Base-by-base conservation (phyloP, 2,888 invertebrate species). In the Drosophila planitibia region DNA sequence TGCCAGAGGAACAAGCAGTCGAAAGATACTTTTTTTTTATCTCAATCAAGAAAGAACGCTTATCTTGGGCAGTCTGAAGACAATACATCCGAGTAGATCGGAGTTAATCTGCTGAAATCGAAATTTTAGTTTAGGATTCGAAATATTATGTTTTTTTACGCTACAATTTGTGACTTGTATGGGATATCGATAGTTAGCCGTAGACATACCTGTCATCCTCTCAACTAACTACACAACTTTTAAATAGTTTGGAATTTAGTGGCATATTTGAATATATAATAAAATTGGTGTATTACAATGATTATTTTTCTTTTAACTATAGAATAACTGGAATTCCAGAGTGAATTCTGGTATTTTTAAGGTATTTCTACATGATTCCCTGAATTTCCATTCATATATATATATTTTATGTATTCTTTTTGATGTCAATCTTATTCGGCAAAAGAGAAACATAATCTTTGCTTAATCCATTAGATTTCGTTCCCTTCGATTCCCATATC, bases 21-120 rank as follows among this genome's bases (percentile, higher is more conserved):
- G 2, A n/a, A 44, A 5, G 1, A 44, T 22, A 5, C 10, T 5
- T 41, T 44, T 22, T 2, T 22, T 4, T 47, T 14, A 4, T 14
- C 3, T 22, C 4, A 22, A 7, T 22, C 1, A 47, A 7, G 14
- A 47, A 22, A 47, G 22, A 14, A 22, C 7, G 0, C 0, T 44
- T 6, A 3, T 22, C 6, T 44, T 44, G 6, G 12, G 16, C 6
- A 12, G 1, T 22, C 12, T 22, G 22, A 0, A 14, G 22, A 14
- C 14, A 22, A 7, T 0, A 14, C 7, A 7, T 4, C 2, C 7
- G 7, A 22, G 0, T 0, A 14, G 14, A 44, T 7, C 14, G 7
- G 3, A 47, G 0, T 16, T 7, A 47, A 25, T 25, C 9, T 47
- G 7, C 4, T 14, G 22, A 22, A 0, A 22, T 44, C 14, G 0